A percentile compares a stretch with the other conserved stretches of the same genome.
Evolutionary conservation across 2,113 vertebrate genomes (phyloP).

Genomic region (Urocolius indicus): DNA sequence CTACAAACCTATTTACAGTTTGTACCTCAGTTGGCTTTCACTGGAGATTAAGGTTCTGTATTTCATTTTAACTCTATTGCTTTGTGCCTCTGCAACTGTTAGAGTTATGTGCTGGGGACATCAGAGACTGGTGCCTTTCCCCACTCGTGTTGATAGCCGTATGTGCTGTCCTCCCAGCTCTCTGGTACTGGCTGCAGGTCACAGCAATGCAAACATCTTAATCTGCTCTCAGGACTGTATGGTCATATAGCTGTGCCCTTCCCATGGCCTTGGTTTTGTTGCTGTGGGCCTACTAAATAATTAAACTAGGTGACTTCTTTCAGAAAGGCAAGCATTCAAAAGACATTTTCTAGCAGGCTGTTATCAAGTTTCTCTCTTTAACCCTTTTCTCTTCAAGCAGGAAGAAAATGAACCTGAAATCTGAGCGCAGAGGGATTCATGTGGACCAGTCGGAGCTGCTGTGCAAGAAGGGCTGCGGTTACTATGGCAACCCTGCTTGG

Average conservation of each 20-base stretch:
- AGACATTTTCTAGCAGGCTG: neutral
- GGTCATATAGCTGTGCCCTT: neutral
- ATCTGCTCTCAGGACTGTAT: neutral
- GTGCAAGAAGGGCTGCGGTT: conserved; percentile 96
- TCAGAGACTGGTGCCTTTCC: neutral
- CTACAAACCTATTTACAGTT: neutral
- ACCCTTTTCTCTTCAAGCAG: conserved; percentile 40
- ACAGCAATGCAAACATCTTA: neutral
- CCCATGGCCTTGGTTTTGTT: neutral
- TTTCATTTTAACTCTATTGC: neutral
- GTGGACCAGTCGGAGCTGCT: conserved; percentile 94
- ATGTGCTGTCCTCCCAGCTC: neutral
- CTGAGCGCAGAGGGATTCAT: conserved; percentile 90
- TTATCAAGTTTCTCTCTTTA: neutral
- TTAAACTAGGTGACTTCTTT: neutral
- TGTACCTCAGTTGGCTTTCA: neutral
- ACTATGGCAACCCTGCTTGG: conserved; percentile 94
- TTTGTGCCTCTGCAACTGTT: neutral
- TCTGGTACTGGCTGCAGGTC: neutral
- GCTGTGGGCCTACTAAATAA: neutral
- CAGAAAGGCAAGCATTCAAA: neutral
- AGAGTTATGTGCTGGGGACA: neutral
- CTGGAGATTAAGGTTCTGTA: neutral
- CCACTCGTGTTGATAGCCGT: neutral
- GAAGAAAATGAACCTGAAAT: conserved; percentile 88